Evolutionary conservation across 2,888 invertebrate genomes (phyloP).

Genomic region (Tenodera sinensis): DNA sequence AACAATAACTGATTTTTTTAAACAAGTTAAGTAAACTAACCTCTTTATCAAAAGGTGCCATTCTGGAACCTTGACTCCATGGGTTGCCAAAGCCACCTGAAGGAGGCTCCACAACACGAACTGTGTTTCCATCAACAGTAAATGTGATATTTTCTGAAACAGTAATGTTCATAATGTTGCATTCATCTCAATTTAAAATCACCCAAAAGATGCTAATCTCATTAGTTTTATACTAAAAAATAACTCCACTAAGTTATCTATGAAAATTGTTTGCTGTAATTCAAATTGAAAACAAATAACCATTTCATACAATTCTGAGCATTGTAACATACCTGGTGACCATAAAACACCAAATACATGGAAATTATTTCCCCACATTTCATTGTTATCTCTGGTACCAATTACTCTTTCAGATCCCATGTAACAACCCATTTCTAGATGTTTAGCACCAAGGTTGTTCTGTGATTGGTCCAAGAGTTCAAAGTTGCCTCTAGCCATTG

Average conservation of each 20-base stretch:
- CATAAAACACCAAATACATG: conserved; percentile 69
- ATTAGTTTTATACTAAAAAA: no score
- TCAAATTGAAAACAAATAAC: not conserved
- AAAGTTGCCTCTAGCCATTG: conserved; percentile 63
- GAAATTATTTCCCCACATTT: conserved; percentile 53
- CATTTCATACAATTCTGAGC: not conserved
- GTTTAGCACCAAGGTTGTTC: conserved; percentile 9
- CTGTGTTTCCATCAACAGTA: conserved; percentile 50
- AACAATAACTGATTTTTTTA: not conserved
- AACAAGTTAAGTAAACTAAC: conserved; percentile 29
- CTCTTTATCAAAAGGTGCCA: conserved; percentile 74
- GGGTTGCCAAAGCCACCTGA: conserved; percentile 45
- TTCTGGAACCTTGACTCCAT: conserved; percentile 56
- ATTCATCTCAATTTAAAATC: no score
- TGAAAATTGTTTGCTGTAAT: no score
- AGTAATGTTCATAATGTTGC: no score
- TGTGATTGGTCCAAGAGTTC: conserved; percentile 32
- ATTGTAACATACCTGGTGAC: conserved; percentile 52
- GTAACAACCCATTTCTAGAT: conserved; percentile 21
- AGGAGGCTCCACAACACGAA: conserved; percentile 50
- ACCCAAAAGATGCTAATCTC: no score
- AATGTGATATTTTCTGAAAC: conserved; percentile 39
- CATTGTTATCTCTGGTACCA: not conserved
- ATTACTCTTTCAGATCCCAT: conserved; percentile 5
- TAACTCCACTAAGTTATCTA: no score